Evolutionary conservation across 1,140 invertebrate species (phyloP).

Genomic region (Drosophila subobscura): DNA sequence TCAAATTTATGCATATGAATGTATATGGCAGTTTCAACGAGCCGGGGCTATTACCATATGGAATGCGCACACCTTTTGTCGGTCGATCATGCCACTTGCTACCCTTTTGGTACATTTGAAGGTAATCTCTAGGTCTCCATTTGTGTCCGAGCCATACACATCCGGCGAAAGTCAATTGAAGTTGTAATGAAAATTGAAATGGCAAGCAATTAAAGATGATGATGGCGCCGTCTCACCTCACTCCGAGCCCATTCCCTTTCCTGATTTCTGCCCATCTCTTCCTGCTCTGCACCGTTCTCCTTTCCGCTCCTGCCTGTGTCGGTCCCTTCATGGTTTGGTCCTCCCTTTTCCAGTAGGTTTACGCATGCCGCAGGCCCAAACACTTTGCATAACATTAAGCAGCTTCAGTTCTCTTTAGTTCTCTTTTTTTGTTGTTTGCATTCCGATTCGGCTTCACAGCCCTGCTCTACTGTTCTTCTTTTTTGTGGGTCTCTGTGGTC

Average conservation of each 20-base stretch:
- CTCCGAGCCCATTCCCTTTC: background rate
- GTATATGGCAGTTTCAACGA: slow-evolving; percentile 38
- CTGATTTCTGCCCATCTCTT: background rate
- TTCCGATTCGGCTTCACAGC: slow-evolving; percentile 39
- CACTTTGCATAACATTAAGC: slow-evolving; percentile 82
- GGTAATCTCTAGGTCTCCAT: background rate
- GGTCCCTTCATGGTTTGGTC: slow-evolving; percentile 2
- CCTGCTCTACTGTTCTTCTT: slow-evolving; percentile 9
- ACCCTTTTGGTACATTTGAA: background rate
- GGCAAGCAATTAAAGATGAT: slow-evolving; percentile 78
- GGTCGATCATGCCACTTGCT: slow-evolving; percentile 5
- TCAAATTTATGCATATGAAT: slow-evolving; percentile 59
- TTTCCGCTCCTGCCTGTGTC: background rate
- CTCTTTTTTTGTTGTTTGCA: slow-evolving; percentile 40
- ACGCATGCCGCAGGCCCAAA: slow-evolving; percentile 67
- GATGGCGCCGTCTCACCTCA: slow-evolving; percentile 52
- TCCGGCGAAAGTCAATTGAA: slow-evolving; percentile 74
- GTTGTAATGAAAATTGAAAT: slow-evolving; percentile 77
- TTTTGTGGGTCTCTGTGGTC: slow-evolving; percentile 55
- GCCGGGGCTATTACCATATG: slow-evolving; percentile 10
- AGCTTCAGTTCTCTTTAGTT: slow-evolving; percentile 48
- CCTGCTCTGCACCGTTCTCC: too few relatives aligned
- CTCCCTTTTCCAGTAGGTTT: slow-evolving; percentile 20
- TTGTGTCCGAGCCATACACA: slow-evolving; percentile 21
- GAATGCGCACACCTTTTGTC: background rate